phyloP scores from a whole-genome alignment of 2,797 vertebrate genomes.

The Pseudomugil gertrudae region DNA sequence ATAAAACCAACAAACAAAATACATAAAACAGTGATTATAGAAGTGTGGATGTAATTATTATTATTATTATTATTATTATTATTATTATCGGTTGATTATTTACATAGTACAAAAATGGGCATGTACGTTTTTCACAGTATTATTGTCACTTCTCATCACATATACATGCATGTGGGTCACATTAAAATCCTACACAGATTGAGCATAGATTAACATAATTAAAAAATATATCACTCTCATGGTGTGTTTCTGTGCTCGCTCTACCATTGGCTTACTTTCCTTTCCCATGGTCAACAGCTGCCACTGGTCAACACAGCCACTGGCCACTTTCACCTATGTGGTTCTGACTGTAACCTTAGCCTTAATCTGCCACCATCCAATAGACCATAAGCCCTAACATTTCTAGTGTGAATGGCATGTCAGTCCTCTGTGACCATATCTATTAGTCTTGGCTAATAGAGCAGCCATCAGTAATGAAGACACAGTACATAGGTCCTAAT shows the following conservation, averaged over 20 bases:
- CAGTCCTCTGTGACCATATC: constrained; percentile 54
- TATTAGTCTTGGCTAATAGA: constrained; percentile 65
- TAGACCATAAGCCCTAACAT: constrained; percentile 53
- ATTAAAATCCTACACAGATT: constrained; percentile 34
- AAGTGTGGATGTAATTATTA: too few species aligned
- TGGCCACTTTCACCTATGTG: constrained; percentile 20
- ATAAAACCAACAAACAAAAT: too few species aligned
- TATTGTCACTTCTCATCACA: constrained; percentile 34
- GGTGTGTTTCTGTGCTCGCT: constrained; percentile 10
- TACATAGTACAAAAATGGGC: constrained; percentile 40
- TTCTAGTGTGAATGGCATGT: constrained; percentile 62
- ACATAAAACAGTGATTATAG: too few species aligned
- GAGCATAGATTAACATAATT: constrained; percentile 34
- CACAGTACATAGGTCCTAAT: constrained; percentile 54
- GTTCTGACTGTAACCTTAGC: constrained; percentile 37
- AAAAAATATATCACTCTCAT: constrained; percentile 10
- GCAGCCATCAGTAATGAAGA: constrained; percentile 67
- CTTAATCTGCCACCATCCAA: constrained; percentile 48
- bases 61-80: too few species aligned
- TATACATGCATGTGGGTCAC: constrained; percentile 4
- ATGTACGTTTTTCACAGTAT: constrained; percentile 42
- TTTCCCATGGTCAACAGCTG: constrained; percentile 34
- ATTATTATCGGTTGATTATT: constrained; percentile 42
- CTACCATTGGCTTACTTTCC: constrained; percentile 26
- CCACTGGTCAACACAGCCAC: constrained; percentile 21